phyloP scores from a whole-genome alignment of 2,113 vertebrate genomes.

The Saimiri boliviensis region DNA sequence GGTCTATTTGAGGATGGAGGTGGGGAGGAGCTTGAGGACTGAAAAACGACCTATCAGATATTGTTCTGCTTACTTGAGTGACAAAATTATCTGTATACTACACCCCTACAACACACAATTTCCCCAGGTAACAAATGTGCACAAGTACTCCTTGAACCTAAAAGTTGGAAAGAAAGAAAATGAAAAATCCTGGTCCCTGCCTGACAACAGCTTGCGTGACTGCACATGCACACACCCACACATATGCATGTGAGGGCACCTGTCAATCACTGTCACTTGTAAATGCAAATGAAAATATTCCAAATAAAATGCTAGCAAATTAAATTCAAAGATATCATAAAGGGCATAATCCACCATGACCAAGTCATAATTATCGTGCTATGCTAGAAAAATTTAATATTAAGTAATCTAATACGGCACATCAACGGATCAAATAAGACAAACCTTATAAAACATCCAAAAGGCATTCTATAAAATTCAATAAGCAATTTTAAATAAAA shows the following conservation, averaged over 20 bases:
- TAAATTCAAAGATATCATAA: not conserved
- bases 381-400: not conserved
- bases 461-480: slow-evolving; percentile 35
- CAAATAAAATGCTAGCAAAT: not conserved
- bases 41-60: too few species aligned
- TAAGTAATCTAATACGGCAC: not conserved
- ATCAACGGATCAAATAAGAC: not conserved
- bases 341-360: not conserved
- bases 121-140: too few species aligned
- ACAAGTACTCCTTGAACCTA: too few species aligned
- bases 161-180: too few species aligned
- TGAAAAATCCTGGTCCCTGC: not conserved
- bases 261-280: not conserved
- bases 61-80: too few species aligned
- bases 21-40: too few species aligned
- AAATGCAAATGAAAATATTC: not conserved
- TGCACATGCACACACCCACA: not conserved
- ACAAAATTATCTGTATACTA: too few species aligned
- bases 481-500: not conserved
- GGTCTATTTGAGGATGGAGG: too few species aligned
- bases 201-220: not conserved
- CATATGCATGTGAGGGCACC: not conserved
- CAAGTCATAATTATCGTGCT: slow-evolving; percentile 2
- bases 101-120: too few species aligned
- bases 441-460: not conserved